Conservation (phyloP, 2,797 vertebrate genomes). For the Meriones psammophilus region DNA sequence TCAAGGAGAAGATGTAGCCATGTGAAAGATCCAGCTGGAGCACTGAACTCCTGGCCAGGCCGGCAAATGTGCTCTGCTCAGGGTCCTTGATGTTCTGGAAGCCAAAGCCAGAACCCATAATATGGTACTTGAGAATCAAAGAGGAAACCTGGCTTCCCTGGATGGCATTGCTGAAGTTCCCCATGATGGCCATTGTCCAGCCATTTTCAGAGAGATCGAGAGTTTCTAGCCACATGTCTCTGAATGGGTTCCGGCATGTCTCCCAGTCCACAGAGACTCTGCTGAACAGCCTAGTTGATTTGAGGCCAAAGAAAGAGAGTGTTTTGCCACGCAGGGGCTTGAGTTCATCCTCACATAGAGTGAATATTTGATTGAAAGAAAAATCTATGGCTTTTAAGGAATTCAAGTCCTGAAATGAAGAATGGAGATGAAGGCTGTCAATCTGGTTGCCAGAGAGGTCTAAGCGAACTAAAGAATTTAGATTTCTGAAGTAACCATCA, state of each 20-base stretch:
- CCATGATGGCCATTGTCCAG: constrained; percentile 77
- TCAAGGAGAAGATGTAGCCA: constrained; percentile 90
- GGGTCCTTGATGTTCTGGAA: constrained; percentile 91
- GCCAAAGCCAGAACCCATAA: constrained; percentile 90
- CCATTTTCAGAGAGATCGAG: constrained; percentile 88
- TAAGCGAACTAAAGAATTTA: constrained; percentile 89
- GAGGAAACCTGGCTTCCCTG: constrained; percentile 88
- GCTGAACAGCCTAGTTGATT: constrained; percentile 72
- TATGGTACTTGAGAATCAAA: constrained; percentile 86
- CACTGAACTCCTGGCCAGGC: constrained; percentile 88
- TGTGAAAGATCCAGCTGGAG: constrained; percentile 88
- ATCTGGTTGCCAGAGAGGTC: constrained; percentile 90
- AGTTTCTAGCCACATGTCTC: constrained; percentile 86
- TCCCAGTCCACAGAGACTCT: constrained; percentile 83
- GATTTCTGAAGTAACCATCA: constrained; percentile 90
- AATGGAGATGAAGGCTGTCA: constrained; percentile 87
- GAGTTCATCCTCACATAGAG: constrained; percentile 92
- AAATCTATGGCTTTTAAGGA: constrained; percentile 89
- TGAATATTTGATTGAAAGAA: constrained; percentile 87
- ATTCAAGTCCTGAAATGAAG: constrained; percentile 90
- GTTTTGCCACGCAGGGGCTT: constrained; percentile 90
- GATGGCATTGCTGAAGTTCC: constrained; percentile 88
- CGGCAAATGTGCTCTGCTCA: constrained; percentile 89
- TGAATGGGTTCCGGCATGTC: constrained; percentile 92
- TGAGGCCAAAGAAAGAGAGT: constrained; percentile 88